A percentile compares a stretch with the other conserved stretches of the same genome.
phyloP scores from a whole-genome alignment of 2,888 invertebrate species.

The Agrochola lychnidis region DNA sequence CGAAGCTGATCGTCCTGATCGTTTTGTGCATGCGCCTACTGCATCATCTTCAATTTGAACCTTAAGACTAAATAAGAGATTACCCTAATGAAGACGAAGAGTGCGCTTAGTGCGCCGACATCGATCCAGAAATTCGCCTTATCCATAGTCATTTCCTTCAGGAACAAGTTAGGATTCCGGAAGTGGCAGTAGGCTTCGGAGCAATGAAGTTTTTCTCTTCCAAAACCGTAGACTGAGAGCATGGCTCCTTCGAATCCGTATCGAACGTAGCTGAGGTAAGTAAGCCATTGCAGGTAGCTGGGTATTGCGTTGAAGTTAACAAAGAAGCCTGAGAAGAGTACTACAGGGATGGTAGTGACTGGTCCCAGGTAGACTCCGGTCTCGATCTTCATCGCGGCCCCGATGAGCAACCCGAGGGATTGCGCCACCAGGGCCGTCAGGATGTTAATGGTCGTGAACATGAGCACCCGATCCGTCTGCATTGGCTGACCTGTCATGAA shows the following conservation, averaged over 20 bases:
- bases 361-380: slow-evolving; percentile 95
- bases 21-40: slow-evolving; percentile 81
- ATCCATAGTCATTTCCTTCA: slow-evolving; percentile 96
- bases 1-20: slow-evolving; percentile 69
- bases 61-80: slow-evolving; percentile 96
- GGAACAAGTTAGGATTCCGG: slow-evolving; percentile 94
- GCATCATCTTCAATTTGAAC: slow-evolving; percentile 93
- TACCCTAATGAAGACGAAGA: slow-evolving; percentile 95
- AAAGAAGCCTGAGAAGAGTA: slow-evolving; percentile 98
- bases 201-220: slow-evolving; percentile 95
- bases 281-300: slow-evolving; percentile 96
- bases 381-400: slow-evolving; percentile 97
- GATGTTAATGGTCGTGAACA: slow-evolving; percentile 94
- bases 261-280: slow-evolving; percentile 96
- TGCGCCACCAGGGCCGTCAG: slow-evolving; percentile 97
- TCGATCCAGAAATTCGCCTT: slow-evolving; percentile 95
- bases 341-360: slow-evolving; percentile 97
- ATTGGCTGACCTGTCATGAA: slow-evolving; percentile 99
- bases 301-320: slow-evolving; percentile 98
- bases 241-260: slow-evolving; percentile 98
- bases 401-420: slow-evolving; percentile 97
- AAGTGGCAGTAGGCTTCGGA: slow-evolving; percentile 96
- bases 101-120: slow-evolving; percentile 94
- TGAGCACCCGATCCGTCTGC: slow-evolving; percentile 95
- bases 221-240: slow-evolving; percentile 97